Evolutionary conservation across 1,140 invertebrate species (phyloP).

Genomic region (Triops longicaudatus): DNA sequence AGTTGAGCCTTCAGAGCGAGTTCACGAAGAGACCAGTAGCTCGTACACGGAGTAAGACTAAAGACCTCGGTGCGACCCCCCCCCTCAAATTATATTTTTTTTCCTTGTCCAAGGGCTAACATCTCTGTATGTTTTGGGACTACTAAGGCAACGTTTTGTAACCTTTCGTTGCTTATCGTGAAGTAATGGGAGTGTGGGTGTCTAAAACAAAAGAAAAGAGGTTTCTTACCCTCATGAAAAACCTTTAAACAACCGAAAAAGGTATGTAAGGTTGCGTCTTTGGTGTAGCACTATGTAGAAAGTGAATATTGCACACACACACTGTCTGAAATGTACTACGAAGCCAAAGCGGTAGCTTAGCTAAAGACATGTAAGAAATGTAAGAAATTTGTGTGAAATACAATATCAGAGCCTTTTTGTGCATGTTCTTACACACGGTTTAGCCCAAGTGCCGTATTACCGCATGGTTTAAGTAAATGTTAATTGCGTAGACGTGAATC

Average conservation of each 20-base stretch:
- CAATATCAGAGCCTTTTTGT: too few relatives aligned
- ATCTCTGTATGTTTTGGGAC: not conserved
- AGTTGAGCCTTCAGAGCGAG: not conserved
- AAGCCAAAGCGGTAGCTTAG: too few relatives aligned
- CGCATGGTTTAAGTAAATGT: not conserved
- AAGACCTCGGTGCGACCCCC: not conserved
- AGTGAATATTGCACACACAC: too few relatives aligned
- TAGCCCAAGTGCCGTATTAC: not conserved
- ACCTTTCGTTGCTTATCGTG: not conserved
- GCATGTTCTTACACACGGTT: too few relatives aligned
- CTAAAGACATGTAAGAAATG: too few relatives aligned
- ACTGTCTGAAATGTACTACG: too few relatives aligned
- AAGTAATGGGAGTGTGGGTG: constrained; percentile 7
- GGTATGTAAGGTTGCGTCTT: not conserved
- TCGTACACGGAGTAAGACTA: not conserved
- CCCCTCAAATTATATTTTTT: not conserved
- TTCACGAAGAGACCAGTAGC: not conserved
- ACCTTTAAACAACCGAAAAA: not conserved
- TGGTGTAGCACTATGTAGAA: too few relatives aligned
- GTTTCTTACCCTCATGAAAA: not conserved
- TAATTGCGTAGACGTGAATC: not conserved
- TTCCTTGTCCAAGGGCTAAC: not conserved
- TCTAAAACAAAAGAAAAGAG: not conserved
- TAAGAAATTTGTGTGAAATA: too few relatives aligned
- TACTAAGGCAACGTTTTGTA: not conserved